phyloP scores from a whole-genome alignment of 2,113 vertebrate species.

The Microtus richardsoni region DNA sequence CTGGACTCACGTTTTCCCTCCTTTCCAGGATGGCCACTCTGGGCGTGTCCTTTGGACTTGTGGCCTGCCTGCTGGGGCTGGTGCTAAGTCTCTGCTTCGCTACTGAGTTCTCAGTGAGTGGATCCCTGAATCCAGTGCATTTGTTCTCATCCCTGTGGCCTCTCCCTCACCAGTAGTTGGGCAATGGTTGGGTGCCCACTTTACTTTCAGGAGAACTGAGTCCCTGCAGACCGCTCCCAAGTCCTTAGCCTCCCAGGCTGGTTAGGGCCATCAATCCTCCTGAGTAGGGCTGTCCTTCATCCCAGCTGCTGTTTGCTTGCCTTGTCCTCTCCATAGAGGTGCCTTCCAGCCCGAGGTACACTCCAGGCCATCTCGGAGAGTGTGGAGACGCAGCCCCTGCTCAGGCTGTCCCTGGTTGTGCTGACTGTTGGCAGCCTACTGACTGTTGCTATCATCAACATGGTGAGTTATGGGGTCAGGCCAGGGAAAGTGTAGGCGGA shows the following conservation, averaged over 20 bases:
- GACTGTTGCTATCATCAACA: slow-evolving; percentile 90
- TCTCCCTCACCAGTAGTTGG: neutral
- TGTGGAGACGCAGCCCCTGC: slow-evolving; percentile 91
- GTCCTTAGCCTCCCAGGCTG: neutral
- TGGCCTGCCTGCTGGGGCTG: slow-evolving; percentile 89
- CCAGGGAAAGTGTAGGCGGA: no score
- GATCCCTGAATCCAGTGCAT: neutral
- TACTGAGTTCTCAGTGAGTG: slow-evolving; percentile 91
- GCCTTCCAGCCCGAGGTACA: slow-evolving; percentile 87
- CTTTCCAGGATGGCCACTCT: slow-evolving; percentile 86
- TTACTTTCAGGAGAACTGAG: neutral
- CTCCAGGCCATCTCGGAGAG: slow-evolving; percentile 89
- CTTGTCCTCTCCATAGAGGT: slow-evolving; percentile 83
- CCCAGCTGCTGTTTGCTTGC: neutral
- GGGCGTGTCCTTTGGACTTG: slow-evolving; percentile 89
- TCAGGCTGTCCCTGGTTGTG: slow-evolving; percentile 91
- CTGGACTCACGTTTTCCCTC: neutral
- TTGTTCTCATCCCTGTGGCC: neutral
- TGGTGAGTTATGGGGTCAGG: slow-evolving; percentile 86
- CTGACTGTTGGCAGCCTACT: slow-evolving; percentile 90
- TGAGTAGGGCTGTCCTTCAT: neutral
- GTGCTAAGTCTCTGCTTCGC: slow-evolving; percentile 92
- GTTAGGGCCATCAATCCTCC: neutral
- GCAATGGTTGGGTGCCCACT: no score
- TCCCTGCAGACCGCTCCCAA: neutral